phyloP scores from a whole-genome alignment of 2,797 vertebrate species.

The Varecia variegata region DNA sequence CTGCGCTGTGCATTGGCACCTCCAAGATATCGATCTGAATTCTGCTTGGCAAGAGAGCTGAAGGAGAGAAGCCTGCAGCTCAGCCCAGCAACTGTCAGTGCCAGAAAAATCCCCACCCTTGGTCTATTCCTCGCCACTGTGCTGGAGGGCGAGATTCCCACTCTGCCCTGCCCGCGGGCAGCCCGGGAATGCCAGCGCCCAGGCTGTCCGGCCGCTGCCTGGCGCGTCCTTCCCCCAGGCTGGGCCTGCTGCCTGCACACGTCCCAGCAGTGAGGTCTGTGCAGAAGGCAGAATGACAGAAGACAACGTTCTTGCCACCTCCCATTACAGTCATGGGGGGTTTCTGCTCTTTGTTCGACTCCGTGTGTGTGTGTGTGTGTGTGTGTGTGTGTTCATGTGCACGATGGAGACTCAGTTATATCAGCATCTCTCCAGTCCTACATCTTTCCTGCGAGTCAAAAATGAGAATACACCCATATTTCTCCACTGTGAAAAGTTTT shows the following conservation, averaged over 20 bases:
- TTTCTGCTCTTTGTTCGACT: not conserved
- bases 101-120: not conserved
- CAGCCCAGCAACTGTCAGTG: not conserved
- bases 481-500: not conserved
- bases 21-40: not conserved
- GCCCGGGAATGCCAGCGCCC: not conserved
- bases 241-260: not conserved
- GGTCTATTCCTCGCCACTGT: fast-evolving
- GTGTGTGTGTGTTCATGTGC: not conserved
- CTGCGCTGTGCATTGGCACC: not conserved
- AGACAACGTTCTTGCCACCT: not conserved
- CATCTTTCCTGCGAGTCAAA: not conserved
- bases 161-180: fast-evolving
- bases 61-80: not conserved
- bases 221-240: not conserved
- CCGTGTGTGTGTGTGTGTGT: not conserved
- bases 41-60: not conserved
- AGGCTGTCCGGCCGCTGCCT: fast-evolving
- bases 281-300: not conserved
- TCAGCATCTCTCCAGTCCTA: not conserved
- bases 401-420: not conserved
- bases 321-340: not conserved
- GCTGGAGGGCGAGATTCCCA: not conserved
- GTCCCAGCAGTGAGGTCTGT: not conserved
- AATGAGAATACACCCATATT: not conserved